Evolutionary conservation across 2,797 vertebrate genomes (phyloP).

Genomic region (Enteromius radiatus): DNA sequence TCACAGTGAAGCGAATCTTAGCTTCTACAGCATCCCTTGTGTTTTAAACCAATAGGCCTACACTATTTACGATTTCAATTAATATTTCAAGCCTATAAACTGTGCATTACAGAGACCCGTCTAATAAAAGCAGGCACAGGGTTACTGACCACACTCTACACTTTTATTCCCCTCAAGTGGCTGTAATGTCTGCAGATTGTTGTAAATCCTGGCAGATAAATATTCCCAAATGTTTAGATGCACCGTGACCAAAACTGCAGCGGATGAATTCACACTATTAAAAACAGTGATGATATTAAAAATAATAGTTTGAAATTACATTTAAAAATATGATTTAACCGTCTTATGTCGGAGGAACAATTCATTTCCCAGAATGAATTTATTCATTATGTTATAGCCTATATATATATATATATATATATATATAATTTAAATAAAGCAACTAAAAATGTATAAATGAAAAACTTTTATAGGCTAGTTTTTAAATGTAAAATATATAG

Average conservation of each 20-base stretch:
- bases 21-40: background rate
- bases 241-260: background rate
- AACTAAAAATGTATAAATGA: background rate
- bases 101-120: background rate
- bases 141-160: too few relatives aligned
- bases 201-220: background rate
- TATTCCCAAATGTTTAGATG: background rate
- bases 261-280: background rate
- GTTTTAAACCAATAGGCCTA: background rate
- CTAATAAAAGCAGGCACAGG: background rate
- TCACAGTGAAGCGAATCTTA: too few relatives aligned
- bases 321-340: background rate
- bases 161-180: background rate
- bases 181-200: background rate
- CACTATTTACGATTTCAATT: too few relatives aligned
- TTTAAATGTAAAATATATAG: too few relatives aligned
- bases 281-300: too few relatives aligned
- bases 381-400: background rate
- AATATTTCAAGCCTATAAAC: background rate
- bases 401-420: too few relatives aligned
- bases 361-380: background rate
- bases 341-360: background rate
- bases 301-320: background rate
- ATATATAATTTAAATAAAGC: background rate
- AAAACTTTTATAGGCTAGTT: too few relatives aligned